Evolutionary conservation across 2,797 vertebrate species (phyloP), one percentile per base, ranked within the genome.

Genomic region (Phalloptychus januarius): DNA sequence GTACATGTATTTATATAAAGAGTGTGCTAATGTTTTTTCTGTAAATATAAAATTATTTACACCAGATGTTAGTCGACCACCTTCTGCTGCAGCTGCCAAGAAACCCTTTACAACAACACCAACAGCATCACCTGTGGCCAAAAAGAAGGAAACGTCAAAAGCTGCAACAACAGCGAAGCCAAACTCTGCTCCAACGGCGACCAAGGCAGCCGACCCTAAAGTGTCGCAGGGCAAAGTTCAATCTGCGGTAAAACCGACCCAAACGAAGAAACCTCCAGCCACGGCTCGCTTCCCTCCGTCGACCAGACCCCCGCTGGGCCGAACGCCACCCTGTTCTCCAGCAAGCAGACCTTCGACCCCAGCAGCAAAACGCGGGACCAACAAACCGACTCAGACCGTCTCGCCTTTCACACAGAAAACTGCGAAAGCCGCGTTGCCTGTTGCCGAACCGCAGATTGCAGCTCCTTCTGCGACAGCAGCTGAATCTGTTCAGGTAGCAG

Each of bases 311-410:
- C 82, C 85, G 25, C 71, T 88, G 46, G 79, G 83, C 33, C 91
- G 80, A 79, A 89, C 83, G 1, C 85, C 82, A 11, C 81, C 92
- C 13, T 40, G 84, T 2, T 90, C 91, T 72, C 87, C 91, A 44
- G 88, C 75, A 58, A 86, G 45, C 70, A 83, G 74, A 7, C 13
- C 80, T 25, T 84, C 81, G n/a, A 84, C 76, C 5, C 13, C 79
- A 11, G 83, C 83, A 23, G 38, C 85, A 23, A 95, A 92, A 82
- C 75, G 78, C 63, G 76, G 69, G 63, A 16, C 80, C 65, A 96
- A 94, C 65, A 96, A 95, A 84, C 93, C 94, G 25, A 93, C 91
- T 33, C 94, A 94, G 85, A 85, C 93, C 25, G 91, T 94, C 63
- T 45, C 77, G 6, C 93, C 93, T 38, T 92, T 91, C 52, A 11